Evolutionary conservation across 2,797 vertebrate genomes (phyloP).

Genomic region (Pelochelys cantorii): DNA sequence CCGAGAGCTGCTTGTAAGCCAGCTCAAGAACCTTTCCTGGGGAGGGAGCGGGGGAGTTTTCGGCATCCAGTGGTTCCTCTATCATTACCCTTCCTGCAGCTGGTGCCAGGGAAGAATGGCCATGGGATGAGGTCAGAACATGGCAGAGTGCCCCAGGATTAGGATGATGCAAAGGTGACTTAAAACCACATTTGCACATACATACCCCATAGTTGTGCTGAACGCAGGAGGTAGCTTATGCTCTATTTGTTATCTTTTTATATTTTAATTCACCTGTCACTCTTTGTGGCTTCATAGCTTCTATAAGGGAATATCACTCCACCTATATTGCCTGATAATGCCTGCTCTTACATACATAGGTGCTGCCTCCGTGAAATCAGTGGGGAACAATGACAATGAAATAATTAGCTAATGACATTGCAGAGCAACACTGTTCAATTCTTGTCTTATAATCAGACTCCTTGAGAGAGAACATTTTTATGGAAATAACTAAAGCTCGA

Average conservation of each 20-base stretch:
- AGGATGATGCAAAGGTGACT: not conserved
- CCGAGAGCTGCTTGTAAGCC: not conserved
- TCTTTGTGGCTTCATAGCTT: not conserved
- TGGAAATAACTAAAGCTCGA: constrained; percentile 24
- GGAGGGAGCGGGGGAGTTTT: too few species aligned
- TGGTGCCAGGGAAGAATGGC: not conserved
- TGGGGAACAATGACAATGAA: not conserved
- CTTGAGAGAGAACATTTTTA: constrained; percentile 33
- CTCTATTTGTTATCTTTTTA: not conserved
- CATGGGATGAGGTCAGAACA: not conserved
- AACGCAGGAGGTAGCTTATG: not conserved
- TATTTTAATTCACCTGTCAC: not conserved
- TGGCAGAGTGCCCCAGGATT: not conserved
- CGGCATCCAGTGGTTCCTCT: not conserved
- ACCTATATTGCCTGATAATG: not conserved
- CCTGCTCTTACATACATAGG: not conserved
- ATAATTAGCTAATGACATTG: constrained; percentile 13
- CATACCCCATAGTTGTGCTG: not conserved
- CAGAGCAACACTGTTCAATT: not conserved
- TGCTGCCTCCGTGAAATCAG: not conserved
- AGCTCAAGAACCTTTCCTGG: not conserved
- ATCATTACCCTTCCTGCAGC: not conserved
- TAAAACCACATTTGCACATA: not conserved
- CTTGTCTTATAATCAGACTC: constrained; percentile 20
- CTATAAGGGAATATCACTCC: fast-evolving